Conservation (phyloP, 2,888 invertebrate genomes). For the Stegophylla sp. region DNA sequence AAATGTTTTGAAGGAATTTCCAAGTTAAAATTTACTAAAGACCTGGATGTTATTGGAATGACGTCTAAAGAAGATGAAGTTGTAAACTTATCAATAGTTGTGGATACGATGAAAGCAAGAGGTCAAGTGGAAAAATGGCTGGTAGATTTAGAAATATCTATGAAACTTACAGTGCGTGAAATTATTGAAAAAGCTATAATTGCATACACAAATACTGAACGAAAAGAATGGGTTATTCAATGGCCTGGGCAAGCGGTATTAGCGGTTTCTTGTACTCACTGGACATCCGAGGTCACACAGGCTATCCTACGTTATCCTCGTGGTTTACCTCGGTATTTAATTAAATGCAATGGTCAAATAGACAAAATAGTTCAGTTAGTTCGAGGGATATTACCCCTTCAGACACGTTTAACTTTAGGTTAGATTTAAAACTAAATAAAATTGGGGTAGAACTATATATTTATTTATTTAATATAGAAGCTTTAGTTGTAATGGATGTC, state of each 20-base stretch:
- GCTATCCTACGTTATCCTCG: conserved; percentile 72
- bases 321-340: conserved; percentile 72
- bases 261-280: conserved; percentile 83
- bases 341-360: conserved; percentile 78
- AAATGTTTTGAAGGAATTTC: conserved; percentile 96
- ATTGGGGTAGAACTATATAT: neutral
- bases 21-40: conserved; percentile 81
- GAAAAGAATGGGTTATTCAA: conserved; percentile 82
- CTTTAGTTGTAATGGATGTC: conserved; percentile 89
- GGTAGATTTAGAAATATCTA: conserved; percentile 81
- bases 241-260: conserved; percentile 95
- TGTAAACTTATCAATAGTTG: conserved; percentile 76
- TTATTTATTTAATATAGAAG: conserved; percentile 69
- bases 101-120: conserved; percentile 83
- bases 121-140: conserved; percentile 98
- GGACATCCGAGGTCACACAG: conserved; percentile 88
- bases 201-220: conserved; percentile 72
- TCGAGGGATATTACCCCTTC: conserved; percentile 82
- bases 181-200: conserved; percentile 71
- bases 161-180: conserved; percentile 85
- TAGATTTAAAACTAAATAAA: conserved; percentile 61
- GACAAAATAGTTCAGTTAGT: conserved; percentile 77
- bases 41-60: conserved; percentile 89
- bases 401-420: conserved; percentile 88
- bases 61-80: conserved; percentile 85